Evolutionary conservation across 2,797 vertebrate species (phyloP).

Genomic region (Chaetophractus vellerosus): DNA sequence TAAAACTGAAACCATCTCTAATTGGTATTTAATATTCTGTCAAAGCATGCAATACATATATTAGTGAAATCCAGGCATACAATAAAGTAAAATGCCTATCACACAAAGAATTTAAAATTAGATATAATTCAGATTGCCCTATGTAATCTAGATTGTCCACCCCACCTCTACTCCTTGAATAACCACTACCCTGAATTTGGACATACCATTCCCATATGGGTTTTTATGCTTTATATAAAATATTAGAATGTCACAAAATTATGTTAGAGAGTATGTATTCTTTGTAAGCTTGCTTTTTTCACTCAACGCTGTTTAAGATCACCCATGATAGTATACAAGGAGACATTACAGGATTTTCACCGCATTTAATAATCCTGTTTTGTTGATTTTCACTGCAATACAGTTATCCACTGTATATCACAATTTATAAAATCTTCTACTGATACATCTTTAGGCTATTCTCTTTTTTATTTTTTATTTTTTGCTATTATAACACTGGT

Average conservation of each 20-base stretch:
- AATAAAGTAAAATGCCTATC: neutral
- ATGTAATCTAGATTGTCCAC: neutral
- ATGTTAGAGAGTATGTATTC: neutral
- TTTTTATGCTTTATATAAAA: slow-evolving; percentile 34
- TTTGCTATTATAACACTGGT: neutral
- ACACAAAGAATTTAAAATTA: neutral
- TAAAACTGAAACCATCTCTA: slow-evolving; percentile 51
- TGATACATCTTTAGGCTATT: slow-evolving; percentile 24
- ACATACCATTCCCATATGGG: neutral
- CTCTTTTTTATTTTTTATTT: neutral
- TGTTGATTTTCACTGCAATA: neutral
- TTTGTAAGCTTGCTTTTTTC: slow-evolving; percentile 14
- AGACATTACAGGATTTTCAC: slow-evolving; percentile 1
- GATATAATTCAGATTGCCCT: slow-evolving; percentile 31
- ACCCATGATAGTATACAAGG: neutral
- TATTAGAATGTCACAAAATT: slow-evolving; percentile 22
- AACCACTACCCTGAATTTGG: slow-evolving; percentile 41
- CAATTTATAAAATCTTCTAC: slow-evolving; percentile 38
- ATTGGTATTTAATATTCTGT: slow-evolving; percentile 24
- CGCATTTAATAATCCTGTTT: neutral
- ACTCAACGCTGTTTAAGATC: neutral
- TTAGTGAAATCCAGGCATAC: slow-evolving; percentile 42
- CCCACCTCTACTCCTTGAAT: slow-evolving; percentile 30
- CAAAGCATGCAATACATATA: slow-evolving; percentile 18
- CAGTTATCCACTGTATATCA: neutral